Conservation (phyloP, 1,140 invertebrate genomes). For the Cyclina sinensis region DNA sequence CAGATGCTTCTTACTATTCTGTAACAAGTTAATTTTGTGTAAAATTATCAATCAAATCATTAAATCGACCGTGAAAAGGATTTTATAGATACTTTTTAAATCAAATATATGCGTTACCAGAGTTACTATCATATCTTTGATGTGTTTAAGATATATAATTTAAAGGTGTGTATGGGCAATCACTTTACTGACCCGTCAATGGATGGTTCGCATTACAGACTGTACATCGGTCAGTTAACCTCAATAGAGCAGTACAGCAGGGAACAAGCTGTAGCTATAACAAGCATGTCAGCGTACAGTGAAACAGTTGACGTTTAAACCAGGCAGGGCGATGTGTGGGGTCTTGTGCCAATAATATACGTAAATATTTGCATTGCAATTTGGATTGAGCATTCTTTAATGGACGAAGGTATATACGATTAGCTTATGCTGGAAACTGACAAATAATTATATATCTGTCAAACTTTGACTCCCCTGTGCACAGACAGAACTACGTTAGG, state of each 20-base stretch:
- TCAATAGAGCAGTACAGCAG: not conserved
- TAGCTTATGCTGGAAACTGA: constrained; percentile 14
- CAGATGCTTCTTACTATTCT: not conserved
- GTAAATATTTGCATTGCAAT: constrained; percentile 37
- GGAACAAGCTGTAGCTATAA: not conserved
- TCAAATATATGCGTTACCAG: not conserved
- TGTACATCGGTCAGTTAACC: not conserved
- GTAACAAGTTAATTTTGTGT: constrained; percentile 39
- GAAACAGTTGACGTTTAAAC: constrained; percentile 44
- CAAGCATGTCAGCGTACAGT: constrained; percentile 11
- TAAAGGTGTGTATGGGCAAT: not conserved
- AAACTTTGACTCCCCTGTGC: constrained; percentile 18
- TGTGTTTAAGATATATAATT: not conserved
- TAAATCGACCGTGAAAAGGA: constrained; percentile 13
- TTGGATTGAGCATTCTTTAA: constrained; percentile 5
- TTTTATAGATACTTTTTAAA: constrained; percentile 25
- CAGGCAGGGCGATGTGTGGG: constrained; percentile 30
- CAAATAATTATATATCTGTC: constrained; percentile 8
- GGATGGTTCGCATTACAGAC: not conserved
- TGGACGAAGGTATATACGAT: not conserved
- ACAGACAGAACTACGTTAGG: not conserved
- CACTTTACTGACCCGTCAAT: constrained; percentile 3
- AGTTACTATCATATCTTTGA: constrained; percentile 7
- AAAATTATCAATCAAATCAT: constrained; percentile 37
- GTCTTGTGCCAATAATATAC: constrained; percentile 23